A percentile compares a stretch with the other conserved stretches of the same genome.
Conservation (phyloP, 2,113 vertebrate genomes). For the Serinus canaria region DNA sequence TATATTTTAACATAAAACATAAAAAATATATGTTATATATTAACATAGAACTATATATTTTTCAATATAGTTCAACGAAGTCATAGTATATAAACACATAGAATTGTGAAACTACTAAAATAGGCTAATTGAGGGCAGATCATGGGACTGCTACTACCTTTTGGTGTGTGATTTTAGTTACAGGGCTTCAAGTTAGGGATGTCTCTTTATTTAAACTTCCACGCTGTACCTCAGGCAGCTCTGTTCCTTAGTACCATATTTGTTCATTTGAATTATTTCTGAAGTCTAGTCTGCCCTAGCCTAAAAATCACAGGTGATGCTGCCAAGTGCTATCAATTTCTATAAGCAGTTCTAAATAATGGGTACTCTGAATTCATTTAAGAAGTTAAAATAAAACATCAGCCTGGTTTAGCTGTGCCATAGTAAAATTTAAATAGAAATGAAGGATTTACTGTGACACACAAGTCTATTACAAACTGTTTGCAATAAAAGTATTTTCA, state of each 20-base stretch:
- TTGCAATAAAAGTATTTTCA: not conserved
- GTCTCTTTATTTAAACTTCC: not conserved
- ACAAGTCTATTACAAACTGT: not conserved
- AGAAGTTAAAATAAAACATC: not conserved
- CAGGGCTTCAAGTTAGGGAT: not conserved
- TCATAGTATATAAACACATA: not conserved
- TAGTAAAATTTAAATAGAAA: not conserved
- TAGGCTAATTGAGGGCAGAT: not conserved
- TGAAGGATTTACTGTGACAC: not conserved
- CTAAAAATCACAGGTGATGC: not conserved
- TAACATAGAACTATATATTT: not conserved
- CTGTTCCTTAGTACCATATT: not conserved
- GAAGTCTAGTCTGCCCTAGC: not conserved
- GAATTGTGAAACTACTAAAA: not conserved
- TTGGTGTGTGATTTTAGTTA: not conserved
- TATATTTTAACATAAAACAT: no score
- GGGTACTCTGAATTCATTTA: not conserved
- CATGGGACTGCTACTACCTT: not conserved
- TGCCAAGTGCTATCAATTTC: not conserved
- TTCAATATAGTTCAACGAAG: not conserved
- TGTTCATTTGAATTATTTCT: not conserved
- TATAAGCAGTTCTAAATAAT: not conserved
- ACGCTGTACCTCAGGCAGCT: not conserved
- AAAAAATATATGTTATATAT: no score
- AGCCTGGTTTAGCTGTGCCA: not conserved